A percentile compares a stretch with the other conserved stretches of the same genome.
phyloP scores from a whole-genome alignment of 2,113 vertebrate species.

The Clarias macrocephalus region DNA sequence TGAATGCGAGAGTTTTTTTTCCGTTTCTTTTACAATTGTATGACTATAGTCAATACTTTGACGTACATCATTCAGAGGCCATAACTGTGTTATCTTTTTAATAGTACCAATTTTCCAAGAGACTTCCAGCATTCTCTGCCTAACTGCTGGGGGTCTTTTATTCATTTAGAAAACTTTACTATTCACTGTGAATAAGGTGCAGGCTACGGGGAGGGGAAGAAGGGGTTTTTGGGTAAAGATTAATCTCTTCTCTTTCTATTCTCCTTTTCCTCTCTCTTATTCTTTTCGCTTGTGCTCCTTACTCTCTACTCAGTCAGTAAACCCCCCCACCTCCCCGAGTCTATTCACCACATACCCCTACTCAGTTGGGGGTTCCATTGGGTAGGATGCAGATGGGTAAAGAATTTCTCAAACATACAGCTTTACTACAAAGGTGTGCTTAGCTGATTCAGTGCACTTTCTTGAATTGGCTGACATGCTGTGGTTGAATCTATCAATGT shows the following conservation, averaged over 20 bases:
- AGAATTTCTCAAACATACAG: conserved; percentile 42
- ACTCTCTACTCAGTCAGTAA: conserved; percentile 65
- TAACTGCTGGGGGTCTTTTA: conserved; percentile 73
- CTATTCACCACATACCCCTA: conserved; percentile 73
- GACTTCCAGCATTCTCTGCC: conserved; percentile 65
- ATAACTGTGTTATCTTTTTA: conserved; percentile 62
- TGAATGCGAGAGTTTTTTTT: conserved; percentile 18
- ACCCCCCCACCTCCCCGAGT: conserved; percentile 50
- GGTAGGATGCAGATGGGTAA: conserved; percentile 57
- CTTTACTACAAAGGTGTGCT: conserved; percentile 5
- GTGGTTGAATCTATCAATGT: neutral
- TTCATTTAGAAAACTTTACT: conserved; percentile 64
- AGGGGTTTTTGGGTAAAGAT: conserved; percentile 70
- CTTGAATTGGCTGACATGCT: neutral
- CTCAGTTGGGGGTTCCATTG: conserved; percentile 63
- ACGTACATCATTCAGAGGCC: conserved; percentile 66
- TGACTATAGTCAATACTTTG: conserved; percentile 62
- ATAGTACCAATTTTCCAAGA: conserved; percentile 61
- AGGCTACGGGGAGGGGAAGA: conserved; percentile 54
- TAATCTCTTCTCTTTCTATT: conserved; percentile 74
- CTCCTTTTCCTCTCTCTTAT: conserved; percentile 63
- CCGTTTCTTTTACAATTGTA: conserved; percentile 58
- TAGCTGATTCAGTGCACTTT: neutral
- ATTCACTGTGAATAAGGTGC: conserved; percentile 74
- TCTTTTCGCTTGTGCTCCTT: conserved; percentile 62